These are phyloP conservation scores for Zosterops pallidus DNA, from an alignment of 2,113 vertebrate species.

Conservation along the genomic window DNA sequence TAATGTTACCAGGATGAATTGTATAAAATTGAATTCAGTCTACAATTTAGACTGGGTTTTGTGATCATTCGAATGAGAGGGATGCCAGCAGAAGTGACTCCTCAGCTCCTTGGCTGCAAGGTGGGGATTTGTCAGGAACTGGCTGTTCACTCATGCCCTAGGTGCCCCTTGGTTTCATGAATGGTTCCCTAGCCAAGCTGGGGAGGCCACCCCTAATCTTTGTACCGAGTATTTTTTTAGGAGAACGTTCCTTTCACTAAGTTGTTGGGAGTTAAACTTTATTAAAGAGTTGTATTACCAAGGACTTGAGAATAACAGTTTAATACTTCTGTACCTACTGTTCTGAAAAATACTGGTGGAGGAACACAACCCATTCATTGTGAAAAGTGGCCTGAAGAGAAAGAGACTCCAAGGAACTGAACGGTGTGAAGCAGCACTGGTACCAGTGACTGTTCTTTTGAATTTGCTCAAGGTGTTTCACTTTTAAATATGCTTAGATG, in stretches of 20 bases:
- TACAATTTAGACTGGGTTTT: not conserved
- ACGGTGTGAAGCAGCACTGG: not conserved
- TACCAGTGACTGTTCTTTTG: not conserved
- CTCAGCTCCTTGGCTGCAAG: not conserved
- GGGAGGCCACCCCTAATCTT: not conserved
- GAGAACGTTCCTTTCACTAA: not conserved
- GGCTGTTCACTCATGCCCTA: fast-evolving
- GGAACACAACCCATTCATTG: not conserved
- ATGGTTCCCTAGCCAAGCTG: not conserved
- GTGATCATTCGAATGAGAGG: not conserved
- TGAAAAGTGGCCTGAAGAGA: not conserved
- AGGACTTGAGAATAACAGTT: not conserved
- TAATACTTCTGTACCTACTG: not conserved
- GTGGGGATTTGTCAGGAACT: not conserved
- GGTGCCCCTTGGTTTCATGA: fast-evolving
- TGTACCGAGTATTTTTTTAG: not conserved
- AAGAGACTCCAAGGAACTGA: not conserved
- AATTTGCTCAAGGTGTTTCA: not conserved
- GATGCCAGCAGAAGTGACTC: not conserved
- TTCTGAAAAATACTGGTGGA: not conserved
- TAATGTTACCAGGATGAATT: not conserved
- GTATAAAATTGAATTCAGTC: not conserved
- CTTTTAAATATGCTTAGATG: not conserved
- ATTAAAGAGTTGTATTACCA: not conserved
- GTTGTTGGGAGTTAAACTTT: not conserved